Percentiles rank a stretch among this genome's conserved stretches.
Conservation (phyloP, 2,113 vertebrate genomes). For the Microcebus ravelobensis region DNA sequence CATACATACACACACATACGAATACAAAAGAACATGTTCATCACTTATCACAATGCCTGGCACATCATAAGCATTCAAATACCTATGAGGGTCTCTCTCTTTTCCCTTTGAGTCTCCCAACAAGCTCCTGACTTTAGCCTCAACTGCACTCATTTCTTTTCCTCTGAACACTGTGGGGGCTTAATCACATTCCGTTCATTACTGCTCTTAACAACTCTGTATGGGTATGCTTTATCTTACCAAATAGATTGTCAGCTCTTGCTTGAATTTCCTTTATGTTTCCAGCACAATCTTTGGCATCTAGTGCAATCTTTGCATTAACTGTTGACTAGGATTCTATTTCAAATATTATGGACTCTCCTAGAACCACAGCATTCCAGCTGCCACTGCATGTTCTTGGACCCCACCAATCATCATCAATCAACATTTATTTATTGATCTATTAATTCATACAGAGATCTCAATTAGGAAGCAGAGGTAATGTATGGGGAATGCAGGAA, state of each 20-base stretch:
- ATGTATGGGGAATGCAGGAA: neutral
- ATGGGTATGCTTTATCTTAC: slow-evolving; percentile 30
- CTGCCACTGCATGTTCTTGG: neutral
- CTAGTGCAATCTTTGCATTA: slow-evolving; percentile 34
- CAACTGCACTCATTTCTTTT: neutral
- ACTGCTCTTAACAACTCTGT: neutral
- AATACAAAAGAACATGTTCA: neutral
- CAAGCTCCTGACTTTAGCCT: neutral
- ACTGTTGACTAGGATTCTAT: neutral
- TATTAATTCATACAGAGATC: neutral
- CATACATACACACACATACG: neutral
- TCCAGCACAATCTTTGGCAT: neutral
- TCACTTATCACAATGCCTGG: neutral
- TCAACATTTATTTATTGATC: neutral
- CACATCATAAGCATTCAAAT: neutral
- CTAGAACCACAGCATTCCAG: neutral
- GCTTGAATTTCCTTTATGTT: slow-evolving; percentile 46
- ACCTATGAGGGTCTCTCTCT: neutral
- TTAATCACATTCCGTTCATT: slow-evolving; percentile 39
- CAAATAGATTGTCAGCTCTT: slow-evolving; percentile 49
- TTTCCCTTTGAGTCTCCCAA: neutral
- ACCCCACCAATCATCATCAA: neutral
- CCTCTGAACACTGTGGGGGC: neutral
- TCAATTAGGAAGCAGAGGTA: neutral
- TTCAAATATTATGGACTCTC: neutral